phyloP scores from a whole-genome alignment of 2,888 invertebrate species.

The Ectemnius lituratus region DNA sequence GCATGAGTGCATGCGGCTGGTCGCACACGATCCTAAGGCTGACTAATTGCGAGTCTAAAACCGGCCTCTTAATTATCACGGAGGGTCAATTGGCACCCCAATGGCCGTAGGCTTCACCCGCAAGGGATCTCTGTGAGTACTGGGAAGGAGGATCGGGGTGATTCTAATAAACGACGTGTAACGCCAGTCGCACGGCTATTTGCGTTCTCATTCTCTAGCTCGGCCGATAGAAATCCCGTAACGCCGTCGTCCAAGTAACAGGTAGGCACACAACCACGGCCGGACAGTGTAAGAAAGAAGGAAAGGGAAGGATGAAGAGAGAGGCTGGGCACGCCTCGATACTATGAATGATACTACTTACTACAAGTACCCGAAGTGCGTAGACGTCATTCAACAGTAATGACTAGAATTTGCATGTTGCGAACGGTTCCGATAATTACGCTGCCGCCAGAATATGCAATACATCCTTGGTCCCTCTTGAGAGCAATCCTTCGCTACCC shows the following conservation, averaged over 20 bases:
- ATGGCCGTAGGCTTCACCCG: constrained; percentile 16
- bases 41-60: no score
- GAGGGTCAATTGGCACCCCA: constrained; percentile 39
- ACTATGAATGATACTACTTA: constrained; percentile 42
- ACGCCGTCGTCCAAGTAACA: neutral
- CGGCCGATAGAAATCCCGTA: constrained; percentile 15
- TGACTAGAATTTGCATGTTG: constrained; percentile 14
- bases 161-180: constrained; percentile 19
- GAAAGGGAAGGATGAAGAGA: no score
- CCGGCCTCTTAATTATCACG: constrained; percentile 35
- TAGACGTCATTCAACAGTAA: constrained; percentile 21
- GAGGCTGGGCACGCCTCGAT: constrained; percentile 15
- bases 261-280: neutral
- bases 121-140: constrained; percentile 19
- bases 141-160: neutral
- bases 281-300: no score
- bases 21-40: no score
- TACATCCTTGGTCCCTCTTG: neutral
- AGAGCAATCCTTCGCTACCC: neutral
- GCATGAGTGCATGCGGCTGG: neutral
- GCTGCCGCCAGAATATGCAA: neutral
- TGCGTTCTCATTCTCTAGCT: constrained; percentile 19
- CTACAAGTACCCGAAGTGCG: constrained; percentile 30
- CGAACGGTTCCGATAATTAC: constrained; percentile 20
- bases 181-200: constrained; percentile 6